Percentiles rank a stretch among this genome's conserved stretches.
Conservation (phyloP, 2,797 vertebrate species). For the Sebastiscus tertius region DNA sequence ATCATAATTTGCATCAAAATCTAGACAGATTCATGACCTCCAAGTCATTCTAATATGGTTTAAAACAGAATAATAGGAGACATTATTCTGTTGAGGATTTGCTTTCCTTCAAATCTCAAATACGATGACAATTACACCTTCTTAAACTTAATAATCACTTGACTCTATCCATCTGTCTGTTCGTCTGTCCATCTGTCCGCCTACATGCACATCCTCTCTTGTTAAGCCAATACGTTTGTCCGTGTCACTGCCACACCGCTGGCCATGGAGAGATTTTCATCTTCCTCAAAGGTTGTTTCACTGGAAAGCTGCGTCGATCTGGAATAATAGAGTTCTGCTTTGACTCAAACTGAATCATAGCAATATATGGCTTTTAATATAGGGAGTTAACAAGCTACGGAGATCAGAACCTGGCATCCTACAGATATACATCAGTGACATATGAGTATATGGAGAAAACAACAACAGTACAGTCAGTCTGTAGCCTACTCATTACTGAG, state of each 20-base stretch:
- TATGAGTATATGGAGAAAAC: background rate
- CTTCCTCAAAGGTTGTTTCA: constrained; percentile 1
- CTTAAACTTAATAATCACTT: background rate
- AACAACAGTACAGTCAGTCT: background rate
- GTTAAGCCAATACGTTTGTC: background rate
- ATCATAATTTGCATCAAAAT: constrained; percentile 39
- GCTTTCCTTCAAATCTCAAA: background rate
- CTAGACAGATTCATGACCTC: constrained; percentile 1
- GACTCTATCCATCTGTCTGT: background rate
- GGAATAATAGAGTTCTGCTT: background rate
- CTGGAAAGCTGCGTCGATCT: background rate
- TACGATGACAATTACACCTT: background rate
- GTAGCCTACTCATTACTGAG: background rate
- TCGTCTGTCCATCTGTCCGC: background rate
- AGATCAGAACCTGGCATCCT: background rate
- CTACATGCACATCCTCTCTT: background rate
- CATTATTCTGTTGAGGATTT: background rate
- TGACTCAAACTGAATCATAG: background rate
- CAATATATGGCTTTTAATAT: background rate
- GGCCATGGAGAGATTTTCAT: constrained; percentile 17
- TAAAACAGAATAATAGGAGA: background rate
- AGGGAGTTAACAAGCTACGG: background rate
- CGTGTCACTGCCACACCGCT: background rate
- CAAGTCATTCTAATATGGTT: constrained; percentile 12
- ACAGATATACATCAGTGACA: background rate